Conservation (phyloP, 2,113 vertebrate species). For the Laterallus jamaicensis region DNA sequence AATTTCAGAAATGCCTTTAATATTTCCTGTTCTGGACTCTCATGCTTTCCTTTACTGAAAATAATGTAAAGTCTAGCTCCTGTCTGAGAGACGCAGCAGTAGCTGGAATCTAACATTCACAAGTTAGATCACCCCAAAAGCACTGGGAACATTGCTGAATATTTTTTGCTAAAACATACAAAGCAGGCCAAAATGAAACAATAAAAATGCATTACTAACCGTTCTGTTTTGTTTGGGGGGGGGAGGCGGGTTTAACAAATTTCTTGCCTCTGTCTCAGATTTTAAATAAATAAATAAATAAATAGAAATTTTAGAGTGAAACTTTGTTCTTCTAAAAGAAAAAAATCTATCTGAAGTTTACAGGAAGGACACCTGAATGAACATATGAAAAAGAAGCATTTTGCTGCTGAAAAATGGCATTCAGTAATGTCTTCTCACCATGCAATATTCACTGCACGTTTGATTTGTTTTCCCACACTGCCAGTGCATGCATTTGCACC, state of each 20-base stretch:
- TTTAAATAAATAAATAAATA: neutral
- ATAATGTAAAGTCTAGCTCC: neutral
- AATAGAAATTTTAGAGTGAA: neutral
- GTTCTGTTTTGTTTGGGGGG: neutral
- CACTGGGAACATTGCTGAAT: neutral
- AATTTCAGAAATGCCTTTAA: neutral
- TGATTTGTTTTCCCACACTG: neutral
- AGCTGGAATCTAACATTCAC: neutral
- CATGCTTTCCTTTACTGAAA: neutral
- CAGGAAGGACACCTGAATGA: neutral
- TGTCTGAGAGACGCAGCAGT: neutral
- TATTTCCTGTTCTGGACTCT: neutral
- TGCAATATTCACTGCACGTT: neutral
- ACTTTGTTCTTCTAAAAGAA: neutral
- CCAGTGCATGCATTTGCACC: neutral
- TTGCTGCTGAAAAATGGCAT: neutral
- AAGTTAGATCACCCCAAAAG: neutral
- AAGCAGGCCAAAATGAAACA: neutral
- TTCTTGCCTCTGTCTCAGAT: neutral
- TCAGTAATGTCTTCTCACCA: neutral
- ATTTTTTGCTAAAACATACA: neutral
- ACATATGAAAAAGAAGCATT: neutral
- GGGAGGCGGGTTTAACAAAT: neutral
- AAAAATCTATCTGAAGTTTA: neutral
- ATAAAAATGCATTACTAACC: neutral